A percentile compares a stretch with the other conserved stretches of the same genome.
Evolutionary conservation across 2,888 invertebrate genomes (phyloP).

Genomic region (Galeruca laticollis): DNA sequence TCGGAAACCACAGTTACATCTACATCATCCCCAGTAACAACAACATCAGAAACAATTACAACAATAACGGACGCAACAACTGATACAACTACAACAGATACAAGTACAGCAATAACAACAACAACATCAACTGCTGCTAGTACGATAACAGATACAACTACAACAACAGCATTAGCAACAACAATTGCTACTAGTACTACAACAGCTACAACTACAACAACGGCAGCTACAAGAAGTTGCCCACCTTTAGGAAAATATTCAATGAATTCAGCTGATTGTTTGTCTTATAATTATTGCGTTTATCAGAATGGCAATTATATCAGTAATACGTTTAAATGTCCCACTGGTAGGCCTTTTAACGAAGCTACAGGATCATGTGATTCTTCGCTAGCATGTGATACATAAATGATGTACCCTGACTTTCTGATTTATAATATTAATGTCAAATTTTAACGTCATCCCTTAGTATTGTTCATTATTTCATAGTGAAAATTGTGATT

Average conservation of each 20-base stretch:
- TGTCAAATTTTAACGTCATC: no score
- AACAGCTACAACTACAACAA: neutral
- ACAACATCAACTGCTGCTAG: neutral
- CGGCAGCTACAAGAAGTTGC: neutral
- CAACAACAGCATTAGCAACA: neutral
- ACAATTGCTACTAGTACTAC: neutral
- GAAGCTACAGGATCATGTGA: conserved; percentile 13
- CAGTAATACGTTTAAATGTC: conserved; percentile 10
- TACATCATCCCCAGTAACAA: neutral
- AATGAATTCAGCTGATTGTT: neutral
- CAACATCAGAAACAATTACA: neutral
- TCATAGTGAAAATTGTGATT: no score
- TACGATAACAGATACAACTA: neutral
- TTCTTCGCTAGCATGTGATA: neutral
- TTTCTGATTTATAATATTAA: no score
- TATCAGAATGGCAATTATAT: conserved; percentile 16
- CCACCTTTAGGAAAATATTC: neutral
- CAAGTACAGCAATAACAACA: neutral
- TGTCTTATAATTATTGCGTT: conserved; percentile 22
- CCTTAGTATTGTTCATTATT: no score
- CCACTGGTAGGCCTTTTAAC: conserved; percentile 20
- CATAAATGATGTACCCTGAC: neutral
- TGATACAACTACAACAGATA: neutral
- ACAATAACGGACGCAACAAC: neutral
- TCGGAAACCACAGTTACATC: neutral